Conservation (phyloP, 1,140 invertebrate species). For the Physella acuta region DNA sequence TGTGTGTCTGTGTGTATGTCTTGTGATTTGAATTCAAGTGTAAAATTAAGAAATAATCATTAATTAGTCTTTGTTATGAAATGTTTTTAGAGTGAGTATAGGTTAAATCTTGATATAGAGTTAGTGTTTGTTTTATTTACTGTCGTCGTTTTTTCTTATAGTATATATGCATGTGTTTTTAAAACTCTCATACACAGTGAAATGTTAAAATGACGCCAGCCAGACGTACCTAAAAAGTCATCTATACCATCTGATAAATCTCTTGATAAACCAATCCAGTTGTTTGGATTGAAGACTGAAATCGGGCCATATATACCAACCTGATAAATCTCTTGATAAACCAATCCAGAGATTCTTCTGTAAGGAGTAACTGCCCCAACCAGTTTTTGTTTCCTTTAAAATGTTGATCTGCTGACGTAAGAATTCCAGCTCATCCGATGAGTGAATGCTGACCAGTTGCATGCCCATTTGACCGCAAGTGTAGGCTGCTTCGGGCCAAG, state of each 20-base stretch:
- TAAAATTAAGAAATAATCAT: no score
- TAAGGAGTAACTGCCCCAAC: background rate
- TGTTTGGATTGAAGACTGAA: no score
- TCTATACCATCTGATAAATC: no score
- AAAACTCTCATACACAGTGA: background rate
- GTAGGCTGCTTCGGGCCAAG: slow-evolving; percentile 34
- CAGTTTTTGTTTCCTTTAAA: background rate
- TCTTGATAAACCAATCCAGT: no score
- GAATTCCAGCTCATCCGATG: slow-evolving; percentile 28
- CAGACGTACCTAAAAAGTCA: no score
- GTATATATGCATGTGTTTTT: background rate
- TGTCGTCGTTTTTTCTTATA: background rate
- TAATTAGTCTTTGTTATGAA: no score
- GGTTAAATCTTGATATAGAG: no score
- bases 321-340: background rate
- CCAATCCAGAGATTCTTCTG: slow-evolving; percentile 22
- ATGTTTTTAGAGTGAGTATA: no score
- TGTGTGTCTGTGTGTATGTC: no score
- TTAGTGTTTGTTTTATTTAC: no score
- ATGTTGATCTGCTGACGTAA: slow-evolving; percentile 5
- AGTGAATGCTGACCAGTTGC: slow-evolving; percentile 33
- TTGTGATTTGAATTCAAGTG: no score
- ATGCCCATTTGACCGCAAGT: slow-evolving; percentile 23
- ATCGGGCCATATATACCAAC: no score
- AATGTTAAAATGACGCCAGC: background rate